Evolutionary conservation across 1,140 invertebrate species (phyloP), one percentile per base, ranked within the genome.

Genomic region (silkworm (Bombyx mori)): DNA sequence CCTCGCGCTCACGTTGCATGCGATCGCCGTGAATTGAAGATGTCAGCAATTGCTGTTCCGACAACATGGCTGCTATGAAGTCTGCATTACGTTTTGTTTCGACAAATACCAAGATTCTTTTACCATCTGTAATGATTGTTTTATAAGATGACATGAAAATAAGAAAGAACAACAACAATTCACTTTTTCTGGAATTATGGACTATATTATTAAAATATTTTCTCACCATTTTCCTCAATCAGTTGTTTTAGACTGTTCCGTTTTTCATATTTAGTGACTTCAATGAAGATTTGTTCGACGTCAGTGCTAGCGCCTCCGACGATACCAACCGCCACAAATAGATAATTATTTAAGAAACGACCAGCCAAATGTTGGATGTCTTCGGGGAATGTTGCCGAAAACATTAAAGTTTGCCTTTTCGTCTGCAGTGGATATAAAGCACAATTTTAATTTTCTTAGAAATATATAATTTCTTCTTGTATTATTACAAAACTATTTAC

Each of bases 21-120:
- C 98, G 89, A 84, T 98, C 97, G 1, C 97, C 97, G 83, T 99
- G 97, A 65, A 99, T 98, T 51, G 94, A 97, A 0, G 97, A 98
- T 0, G 96, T 93, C 77, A 92, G 86, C 65, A 88, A 81, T 56
- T 91, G 88, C 2, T 85, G 85, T 69, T 95, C 92, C 0, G 91
- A 93, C 1, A 97, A 74, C 60, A 91, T 91, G 0, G 92, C 90
- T 0, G 95, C 96, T 3, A 99, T 86, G 69, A 97, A 98, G 82
- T 99, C 98, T 0, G 82, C 95, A 45, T 92, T 94, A 52, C 94
- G 91, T 74, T 98, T 98, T 12, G 92, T 94, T 65, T 97, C 95
- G 1, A 98, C 96, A 77, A 99, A 99, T 1, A 99, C 92, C 8
- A 99, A 84, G 0, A 93, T 94, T 35, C 93, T 80, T 56, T 84